phyloP scores from a whole-genome alignment of 2,888 invertebrate genomes.

The Ophion ellenae region DNA sequence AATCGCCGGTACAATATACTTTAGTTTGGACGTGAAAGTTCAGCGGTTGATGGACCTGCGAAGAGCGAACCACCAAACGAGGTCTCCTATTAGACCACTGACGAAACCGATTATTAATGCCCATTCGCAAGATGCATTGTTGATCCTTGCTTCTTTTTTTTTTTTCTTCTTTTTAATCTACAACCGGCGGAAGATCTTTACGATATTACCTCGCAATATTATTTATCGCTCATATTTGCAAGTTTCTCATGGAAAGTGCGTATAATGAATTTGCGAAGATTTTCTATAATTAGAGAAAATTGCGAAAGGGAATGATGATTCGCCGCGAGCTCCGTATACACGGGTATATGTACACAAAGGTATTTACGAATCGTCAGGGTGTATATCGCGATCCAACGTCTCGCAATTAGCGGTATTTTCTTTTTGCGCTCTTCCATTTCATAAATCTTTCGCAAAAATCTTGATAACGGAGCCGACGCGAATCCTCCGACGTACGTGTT shows the following conservation, averaged over 20 bases:
- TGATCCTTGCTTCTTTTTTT: constrained; percentile 2
- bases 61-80: constrained; percentile 32
- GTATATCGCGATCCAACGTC: constrained; percentile 28
- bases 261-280: constrained; percentile 25
- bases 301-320: constrained; percentile 30
- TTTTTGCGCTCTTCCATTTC: constrained; percentile 15
- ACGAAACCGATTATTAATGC: constrained; percentile 21
- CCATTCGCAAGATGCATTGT: constrained; percentile 21
- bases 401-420: constrained; percentile 48
- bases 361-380: constrained; percentile 35
- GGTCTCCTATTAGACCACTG: constrained; percentile 25
- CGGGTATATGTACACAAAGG: constrained; percentile 24
- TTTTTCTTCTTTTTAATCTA: neutral
- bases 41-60: constrained; percentile 22
- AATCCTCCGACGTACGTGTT: constrained; percentile 23
- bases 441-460: constrained; percentile 56
- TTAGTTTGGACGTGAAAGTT: constrained; percentile 55
- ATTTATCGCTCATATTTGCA: constrained; percentile 19
- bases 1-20: constrained; percentile 35
- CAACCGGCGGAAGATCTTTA: neutral
- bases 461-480: constrained; percentile 35
- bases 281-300: constrained; percentile 50
- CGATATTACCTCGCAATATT: neutral
- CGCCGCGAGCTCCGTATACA: neutral
- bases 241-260: constrained; percentile 33